phyloP scores from a whole-genome alignment of 2,113 vertebrate species.

The Lampris megalopsis region DNA sequence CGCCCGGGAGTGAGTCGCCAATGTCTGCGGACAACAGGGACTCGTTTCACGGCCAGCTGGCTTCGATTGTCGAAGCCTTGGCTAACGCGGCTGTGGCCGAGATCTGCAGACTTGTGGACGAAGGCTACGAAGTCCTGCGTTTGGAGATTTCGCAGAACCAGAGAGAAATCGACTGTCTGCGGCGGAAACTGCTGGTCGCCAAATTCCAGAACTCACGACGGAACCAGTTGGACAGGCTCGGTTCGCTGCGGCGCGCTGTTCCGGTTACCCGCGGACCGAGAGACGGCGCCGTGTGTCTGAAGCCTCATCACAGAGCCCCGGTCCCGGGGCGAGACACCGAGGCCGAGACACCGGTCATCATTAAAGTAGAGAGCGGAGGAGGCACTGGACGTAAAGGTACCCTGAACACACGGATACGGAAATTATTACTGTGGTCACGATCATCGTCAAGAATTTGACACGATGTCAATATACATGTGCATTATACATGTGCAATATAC shows the following conservation, averaged over 20 bases:
- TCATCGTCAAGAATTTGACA: too few species aligned
- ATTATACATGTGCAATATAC: too few species aligned
- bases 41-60: conserved; percentile 66
- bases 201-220: conserved; percentile 54
- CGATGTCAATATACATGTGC: too few species aligned
- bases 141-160: conserved; percentile 65
- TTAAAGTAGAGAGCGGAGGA: neutral
- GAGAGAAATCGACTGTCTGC: conserved; percentile 61
- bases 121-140: conserved; percentile 61
- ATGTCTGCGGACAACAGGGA: conserved; percentile 31
- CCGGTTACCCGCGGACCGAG: neutral
- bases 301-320: neutral
- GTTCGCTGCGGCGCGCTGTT: conserved; percentile 1
- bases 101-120: conserved; percentile 70
- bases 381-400: neutral
- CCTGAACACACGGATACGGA: too few species aligned
- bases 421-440: too few species aligned
- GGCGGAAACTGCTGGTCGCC: conserved; percentile 61
- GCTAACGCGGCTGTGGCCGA: conserved; percentile 70
- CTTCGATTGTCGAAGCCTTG: conserved; percentile 70
- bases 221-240: conserved; percentile 30
- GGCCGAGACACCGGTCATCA: neutral
- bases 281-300: neutral
- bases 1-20: neutral
- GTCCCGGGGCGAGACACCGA: neutral